These are phyloP conservation scores for Microtus pennsylvanicus DNA, from an alignment of 2,113 vertebrate species.

Conservation along the genomic window DNA sequence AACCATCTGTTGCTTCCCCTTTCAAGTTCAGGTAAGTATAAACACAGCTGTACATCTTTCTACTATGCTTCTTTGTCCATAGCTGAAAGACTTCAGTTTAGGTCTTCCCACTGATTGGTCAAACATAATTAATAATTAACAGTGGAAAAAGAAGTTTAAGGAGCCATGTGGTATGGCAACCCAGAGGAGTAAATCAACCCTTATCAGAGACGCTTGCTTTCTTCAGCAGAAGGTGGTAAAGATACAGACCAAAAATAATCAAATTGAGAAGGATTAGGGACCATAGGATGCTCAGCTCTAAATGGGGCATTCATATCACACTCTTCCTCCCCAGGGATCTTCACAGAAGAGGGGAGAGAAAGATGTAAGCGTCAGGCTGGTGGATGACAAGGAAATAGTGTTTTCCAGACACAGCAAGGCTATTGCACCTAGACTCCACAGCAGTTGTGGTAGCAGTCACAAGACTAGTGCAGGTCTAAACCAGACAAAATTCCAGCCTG, in stretches of 20 bases:
- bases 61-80: not conserved
- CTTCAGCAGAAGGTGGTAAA: not conserved
- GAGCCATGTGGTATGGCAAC: not conserved
- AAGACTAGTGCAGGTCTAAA: not conserved
- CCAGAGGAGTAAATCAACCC: not conserved
- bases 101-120: not conserved
- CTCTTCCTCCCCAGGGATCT: not conserved
- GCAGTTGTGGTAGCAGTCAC: not conserved
- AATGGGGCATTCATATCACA: not conserved
- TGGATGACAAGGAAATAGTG: not conserved
- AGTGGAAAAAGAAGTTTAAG: not conserved
- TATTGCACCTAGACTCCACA: not conserved
- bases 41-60: not conserved
- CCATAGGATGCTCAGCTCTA: not conserved
- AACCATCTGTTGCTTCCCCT: not conserved
- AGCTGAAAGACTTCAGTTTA: slow-evolving; percentile 7
- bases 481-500: not conserved
- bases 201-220: not conserved
- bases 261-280: not conserved
- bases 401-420: not conserved
- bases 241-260: not conserved
- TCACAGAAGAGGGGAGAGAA: not conserved
- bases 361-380: not conserved
- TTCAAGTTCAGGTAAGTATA: slow-evolving; percentile 32
- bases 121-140: not conserved